A percentile compares a stretch with the other conserved stretches of the same genome.
phyloP scores from a whole-genome alignment of 2,888 invertebrate species.

The Lasius fuliginosus region DNA sequence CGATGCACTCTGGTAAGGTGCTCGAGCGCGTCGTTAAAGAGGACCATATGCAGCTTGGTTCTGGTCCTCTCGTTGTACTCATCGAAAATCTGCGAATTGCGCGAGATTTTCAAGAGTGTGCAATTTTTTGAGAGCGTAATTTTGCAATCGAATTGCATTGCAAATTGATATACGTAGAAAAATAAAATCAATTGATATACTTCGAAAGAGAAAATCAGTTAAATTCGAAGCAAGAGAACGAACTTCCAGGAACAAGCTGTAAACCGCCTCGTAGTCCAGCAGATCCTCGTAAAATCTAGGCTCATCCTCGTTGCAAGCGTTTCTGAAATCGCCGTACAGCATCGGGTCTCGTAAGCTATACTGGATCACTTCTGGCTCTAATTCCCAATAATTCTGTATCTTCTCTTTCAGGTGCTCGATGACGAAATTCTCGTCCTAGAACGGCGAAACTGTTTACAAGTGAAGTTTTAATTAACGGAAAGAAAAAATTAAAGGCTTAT shows the following conservation, averaged over 20 bases:
- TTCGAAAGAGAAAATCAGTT: background rate
- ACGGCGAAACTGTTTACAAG: conserved; percentile 6
- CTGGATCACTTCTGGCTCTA: conserved; percentile 87
- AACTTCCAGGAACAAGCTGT: conserved; percentile 95
- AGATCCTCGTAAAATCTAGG: conserved; percentile 95
- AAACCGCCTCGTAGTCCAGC: conserved; percentile 96
- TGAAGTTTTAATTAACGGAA: background rate
- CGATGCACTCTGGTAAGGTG: conserved; percentile 96
- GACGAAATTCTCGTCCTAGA: conserved; percentile 90
- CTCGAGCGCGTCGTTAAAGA: conserved; percentile 97
- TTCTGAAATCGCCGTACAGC: conserved; percentile 95
- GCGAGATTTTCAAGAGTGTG: background rate
- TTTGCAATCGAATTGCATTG: background rate
- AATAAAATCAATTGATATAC: background rate
- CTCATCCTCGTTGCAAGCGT: conserved; percentile 93
- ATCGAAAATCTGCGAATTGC: conserved; percentile 85
- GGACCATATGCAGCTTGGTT: conserved; percentile 91
- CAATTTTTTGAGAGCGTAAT: background rate
- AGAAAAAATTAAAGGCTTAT: conserved; percentile 40
- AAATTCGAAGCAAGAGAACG: conserved; percentile 46
- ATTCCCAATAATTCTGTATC: conserved; percentile 88
- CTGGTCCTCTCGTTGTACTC: conserved; percentile 93
- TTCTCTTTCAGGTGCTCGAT: conserved; percentile 88
- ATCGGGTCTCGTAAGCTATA: conserved; percentile 94
- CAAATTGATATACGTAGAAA: background rate